phyloP scores from a whole-genome alignment of 2,797 vertebrate species.

The Cyclura pinguis region DNA sequence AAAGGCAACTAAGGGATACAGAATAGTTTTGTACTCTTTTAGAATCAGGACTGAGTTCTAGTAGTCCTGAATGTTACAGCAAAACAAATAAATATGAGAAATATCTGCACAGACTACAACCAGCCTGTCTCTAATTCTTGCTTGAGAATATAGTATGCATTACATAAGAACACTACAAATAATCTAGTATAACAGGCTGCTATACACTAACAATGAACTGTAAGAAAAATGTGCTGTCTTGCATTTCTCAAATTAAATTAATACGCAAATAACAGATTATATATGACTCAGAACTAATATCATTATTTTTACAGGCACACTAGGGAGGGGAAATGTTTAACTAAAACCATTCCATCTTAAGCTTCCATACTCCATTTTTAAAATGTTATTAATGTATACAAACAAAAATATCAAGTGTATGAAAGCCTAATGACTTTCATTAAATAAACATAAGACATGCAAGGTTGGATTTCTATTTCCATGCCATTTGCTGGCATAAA shows the following conservation, averaged over 20 bases:
- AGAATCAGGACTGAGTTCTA: neutral
- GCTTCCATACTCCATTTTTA: neutral
- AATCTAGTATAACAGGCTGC: neutral
- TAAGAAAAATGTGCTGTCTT: neutral
- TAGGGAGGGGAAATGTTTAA: neutral
- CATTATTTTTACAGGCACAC: neutral
- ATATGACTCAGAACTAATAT: neutral
- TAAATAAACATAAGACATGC: neutral
- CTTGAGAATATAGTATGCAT: neutral
- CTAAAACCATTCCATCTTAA: neutral
- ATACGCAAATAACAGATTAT: neutral
- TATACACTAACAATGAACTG: neutral
- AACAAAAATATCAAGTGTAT: neutral
- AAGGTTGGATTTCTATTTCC: neutral
- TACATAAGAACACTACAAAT: neutral
- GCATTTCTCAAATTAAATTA: neutral
- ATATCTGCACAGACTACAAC: neutral
- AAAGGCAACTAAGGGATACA: neutral
- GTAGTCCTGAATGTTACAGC: no score
- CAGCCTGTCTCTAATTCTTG: neutral
- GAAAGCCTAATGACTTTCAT: neutral
- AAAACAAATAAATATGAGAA: neutral
- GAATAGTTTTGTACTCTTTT: neutral
- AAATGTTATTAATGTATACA: slow-evolving; percentile 15
- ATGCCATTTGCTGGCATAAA: slow-evolving; percentile 25